These are phyloP conservation scores for Ophion ellenae DNA, from an alignment of 2,888 invertebrate genomes.

Conservation along the genomic window DNA sequence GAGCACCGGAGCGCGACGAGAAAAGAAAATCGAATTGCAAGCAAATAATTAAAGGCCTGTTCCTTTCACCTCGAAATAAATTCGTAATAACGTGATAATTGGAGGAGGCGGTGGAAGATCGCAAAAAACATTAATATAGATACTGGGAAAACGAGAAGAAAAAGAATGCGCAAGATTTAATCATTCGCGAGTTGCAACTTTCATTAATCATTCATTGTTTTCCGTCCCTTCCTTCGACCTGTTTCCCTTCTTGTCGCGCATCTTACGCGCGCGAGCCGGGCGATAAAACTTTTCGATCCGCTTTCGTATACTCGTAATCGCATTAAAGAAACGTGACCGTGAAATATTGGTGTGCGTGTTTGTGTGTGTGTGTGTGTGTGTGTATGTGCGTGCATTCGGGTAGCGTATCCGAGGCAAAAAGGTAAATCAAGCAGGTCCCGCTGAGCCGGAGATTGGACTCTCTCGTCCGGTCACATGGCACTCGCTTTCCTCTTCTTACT, in stretches of 20 bases:
- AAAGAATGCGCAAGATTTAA: background rate
- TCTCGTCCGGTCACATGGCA: conserved; percentile 39
- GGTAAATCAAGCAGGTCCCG: conserved; percentile 55
- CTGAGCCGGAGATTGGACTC: conserved; percentile 57
- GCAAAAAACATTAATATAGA: background rate
- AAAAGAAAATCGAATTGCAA: background rate
- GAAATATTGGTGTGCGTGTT: conserved; percentile 31
- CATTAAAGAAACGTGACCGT: conserved; percentile 60
- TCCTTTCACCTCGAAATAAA: background rate
- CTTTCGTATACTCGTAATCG: conserved; percentile 50
- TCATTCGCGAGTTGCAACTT: background rate
- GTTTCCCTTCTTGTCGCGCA: background rate
- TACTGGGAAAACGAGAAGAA: background rate
- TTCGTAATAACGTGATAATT: background rate
- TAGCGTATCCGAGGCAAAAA: conserved; percentile 24
- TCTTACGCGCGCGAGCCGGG: conserved; percentile 6
- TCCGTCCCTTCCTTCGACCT: background rate
- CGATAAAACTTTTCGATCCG: conserved; percentile 54
- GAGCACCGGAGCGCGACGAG: too few species aligned
- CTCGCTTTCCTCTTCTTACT: conserved; percentile 34
- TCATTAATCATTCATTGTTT: conserved; percentile 30
- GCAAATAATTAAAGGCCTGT: background rate
- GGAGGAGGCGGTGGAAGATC: background rate
- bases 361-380: background rate
- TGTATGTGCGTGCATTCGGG: background rate